Percentiles rank a stretch among this genome's conserved stretches.
phyloP scores from a whole-genome alignment of 2,113 vertebrate genomes.

The Prolemur simus region DNA sequence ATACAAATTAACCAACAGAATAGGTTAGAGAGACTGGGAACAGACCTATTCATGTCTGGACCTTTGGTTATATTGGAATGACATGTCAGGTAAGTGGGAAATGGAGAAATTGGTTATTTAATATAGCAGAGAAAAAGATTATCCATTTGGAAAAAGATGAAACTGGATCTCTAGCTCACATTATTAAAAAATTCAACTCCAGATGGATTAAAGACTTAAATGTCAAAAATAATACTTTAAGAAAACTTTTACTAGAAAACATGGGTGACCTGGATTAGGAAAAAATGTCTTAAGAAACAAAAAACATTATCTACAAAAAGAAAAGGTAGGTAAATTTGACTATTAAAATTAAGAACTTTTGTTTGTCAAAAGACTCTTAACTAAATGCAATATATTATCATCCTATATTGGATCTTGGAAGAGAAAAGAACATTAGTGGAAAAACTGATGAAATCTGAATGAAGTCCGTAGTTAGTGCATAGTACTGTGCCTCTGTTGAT shows the following conservation, averaged over 20 bases:
- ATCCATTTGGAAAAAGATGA: not conserved
- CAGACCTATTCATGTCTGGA: not conserved
- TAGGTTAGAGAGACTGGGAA: not conserved
- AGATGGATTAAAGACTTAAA: not conserved
- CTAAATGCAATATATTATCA: not conserved
- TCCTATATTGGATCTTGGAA: not conserved
- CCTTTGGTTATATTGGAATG: not conserved
- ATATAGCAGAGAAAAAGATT: not conserved
- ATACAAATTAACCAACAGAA: not conserved
- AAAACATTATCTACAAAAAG: not conserved
- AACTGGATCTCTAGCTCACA: not conserved
- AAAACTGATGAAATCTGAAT: too few species aligned
- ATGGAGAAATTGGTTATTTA: not conserved
- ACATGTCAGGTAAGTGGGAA: not conserved
- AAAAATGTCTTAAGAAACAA: not conserved
- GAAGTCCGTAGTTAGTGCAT: too few species aligned
- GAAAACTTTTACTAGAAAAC: not conserved
- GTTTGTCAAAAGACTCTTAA: not conserved
- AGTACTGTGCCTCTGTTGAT: too few species aligned
- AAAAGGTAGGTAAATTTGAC: not conserved
- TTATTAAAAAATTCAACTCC: not conserved
- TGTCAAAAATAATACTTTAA: not conserved
- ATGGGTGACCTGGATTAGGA: not conserved
- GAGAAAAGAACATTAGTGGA: not conserved
- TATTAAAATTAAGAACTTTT: not conserved